Evolutionary conservation across 2,888 invertebrate genomes (phyloP).

Genomic region (Tetragonula carbonaria): DNA sequence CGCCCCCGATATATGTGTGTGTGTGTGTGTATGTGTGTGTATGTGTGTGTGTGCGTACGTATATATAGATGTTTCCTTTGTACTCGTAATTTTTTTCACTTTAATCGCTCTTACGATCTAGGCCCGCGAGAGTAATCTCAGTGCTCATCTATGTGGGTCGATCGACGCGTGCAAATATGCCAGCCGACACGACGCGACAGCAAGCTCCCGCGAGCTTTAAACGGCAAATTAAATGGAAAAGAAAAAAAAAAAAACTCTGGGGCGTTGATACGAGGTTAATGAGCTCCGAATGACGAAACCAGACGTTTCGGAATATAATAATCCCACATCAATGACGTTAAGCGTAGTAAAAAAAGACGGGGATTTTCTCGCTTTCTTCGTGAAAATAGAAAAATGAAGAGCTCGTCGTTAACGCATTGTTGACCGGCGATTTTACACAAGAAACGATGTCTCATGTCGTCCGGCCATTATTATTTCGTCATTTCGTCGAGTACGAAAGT

Average conservation of each 20-base stretch:
- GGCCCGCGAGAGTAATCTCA: conserved; percentile 26
- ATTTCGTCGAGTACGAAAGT: too few relatives aligned
- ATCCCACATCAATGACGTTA: conserved; percentile 1
- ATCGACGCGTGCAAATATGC: conserved; percentile 36
- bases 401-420: too few relatives aligned
- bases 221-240: conserved; percentile 17
- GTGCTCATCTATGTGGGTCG: conserved; percentile 55
- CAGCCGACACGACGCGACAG: conserved; percentile 32
- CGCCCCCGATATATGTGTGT: background rate
- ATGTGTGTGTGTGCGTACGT: too few relatives aligned
- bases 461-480: too few relatives aligned
- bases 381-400: background rate
- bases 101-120: conserved; percentile 32
- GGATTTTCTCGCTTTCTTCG: background rate
- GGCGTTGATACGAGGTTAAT: conserved; percentile 29
- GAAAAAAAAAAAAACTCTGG: conserved; percentile 7
- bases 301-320: conserved; percentile 19
- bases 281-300: conserved; percentile 1
- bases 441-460: too few relatives aligned
- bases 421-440: too few relatives aligned
- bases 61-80: background rate
- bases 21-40: background rate
- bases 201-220: conserved; percentile 40
- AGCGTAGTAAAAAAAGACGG: too few relatives aligned
- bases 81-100: background rate